Base-by-base conservation (phyloP, 2,797 vertebrate species). In the Myripristis jacobus region DNA sequence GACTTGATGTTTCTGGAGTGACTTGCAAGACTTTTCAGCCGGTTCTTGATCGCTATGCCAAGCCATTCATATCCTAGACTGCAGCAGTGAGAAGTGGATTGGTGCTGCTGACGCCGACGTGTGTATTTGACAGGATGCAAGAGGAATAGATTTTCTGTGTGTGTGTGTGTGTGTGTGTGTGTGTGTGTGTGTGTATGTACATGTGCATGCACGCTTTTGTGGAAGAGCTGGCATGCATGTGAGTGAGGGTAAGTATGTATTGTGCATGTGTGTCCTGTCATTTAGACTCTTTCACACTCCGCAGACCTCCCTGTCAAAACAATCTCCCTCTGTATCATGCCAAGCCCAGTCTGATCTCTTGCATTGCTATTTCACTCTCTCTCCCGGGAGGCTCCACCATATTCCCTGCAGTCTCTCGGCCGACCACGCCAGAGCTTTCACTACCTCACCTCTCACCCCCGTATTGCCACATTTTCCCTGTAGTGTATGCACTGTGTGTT, bases 361-460 rank as follows among this genome's bases (percentile, higher is more conserved):
- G 55, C 36, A 4, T 73, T 44, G 36, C 70, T 34, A 36, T 73
- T 52, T 64, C 50, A 53, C 53, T 4, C 53, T 73, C 54, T 64
- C 76, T 53, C 76, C n/a, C n/a, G 21, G n/a, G n/a, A 56, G 31
- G 36, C 47, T 41, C 29, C 19, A 19, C 13, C 19, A 9, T 34
- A 4, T 71, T 80, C 87, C 81, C 81, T 12, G 50, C 77, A 70
- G 78, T 82, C 60, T 71, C 79, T 64, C 70, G 69, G 70, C 78
- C 81, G 75, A 21, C 75, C 68, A 65, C 79, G 63, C 57, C 5
- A 7, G 65, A 79, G 63, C 56, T 70, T 69, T 79, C 77, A 51
- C 82, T 38, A 79, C 73, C 57, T 89, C 84, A 90, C 77, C 81
- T 87, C 86, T 83, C 79, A 73, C 85, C 79, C 71, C 29, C 25